Base-by-base conservation (phyloP, 2,113 vertebrate genomes). In the Notiomystis cincta region DNA sequence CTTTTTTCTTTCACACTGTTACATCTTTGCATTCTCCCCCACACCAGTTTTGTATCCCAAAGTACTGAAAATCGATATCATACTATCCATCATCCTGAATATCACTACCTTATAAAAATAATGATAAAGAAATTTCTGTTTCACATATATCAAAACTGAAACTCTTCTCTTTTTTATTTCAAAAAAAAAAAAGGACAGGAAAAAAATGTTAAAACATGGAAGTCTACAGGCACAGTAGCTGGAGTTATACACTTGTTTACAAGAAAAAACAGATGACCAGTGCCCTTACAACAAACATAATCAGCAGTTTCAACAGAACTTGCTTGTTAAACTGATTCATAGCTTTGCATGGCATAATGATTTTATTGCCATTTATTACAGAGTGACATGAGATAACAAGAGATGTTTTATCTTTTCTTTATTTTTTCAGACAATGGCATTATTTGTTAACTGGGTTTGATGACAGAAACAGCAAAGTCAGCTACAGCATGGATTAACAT, bases 261-360 rank as follows among this genome's bases (percentile, higher is more conserved):
- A 92, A 83, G 67, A 81, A 87, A 90, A 87, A 82, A 60, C 23
- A 70, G 62, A 77, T 81, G 87, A 94, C 87, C 90, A 56, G 37
- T 82, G 90, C 33, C 71, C 71, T 88, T 78, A 85, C 44, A 90
- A 85, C 67, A 94, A 94, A 90, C 70, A 77, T 54, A 83, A 95
- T 93, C 87, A 92, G 90, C 82, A 92, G 22, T 93, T 95, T 95
- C n/a, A 92, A 91, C 64, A 86, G 72, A 96, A 93, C 60, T 89
- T 25, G 28, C 90, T 93, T 90, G 75, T 96, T 96, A 86, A 94
- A 94, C 67, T 71, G 64, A 81, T 78, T 91, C 90, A 86, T 75
- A 77, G 87, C 44, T 81, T 90, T 95, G 33, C 60, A 60, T 78
- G 28, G 24, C 71, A 70, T 91, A 95, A 96, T 94, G 88, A 93